These are phyloP conservation scores for Aporophyla lueneburgensis DNA, from an alignment of 2,888 invertebrate genomes.

Conservation along the genomic window DNA sequence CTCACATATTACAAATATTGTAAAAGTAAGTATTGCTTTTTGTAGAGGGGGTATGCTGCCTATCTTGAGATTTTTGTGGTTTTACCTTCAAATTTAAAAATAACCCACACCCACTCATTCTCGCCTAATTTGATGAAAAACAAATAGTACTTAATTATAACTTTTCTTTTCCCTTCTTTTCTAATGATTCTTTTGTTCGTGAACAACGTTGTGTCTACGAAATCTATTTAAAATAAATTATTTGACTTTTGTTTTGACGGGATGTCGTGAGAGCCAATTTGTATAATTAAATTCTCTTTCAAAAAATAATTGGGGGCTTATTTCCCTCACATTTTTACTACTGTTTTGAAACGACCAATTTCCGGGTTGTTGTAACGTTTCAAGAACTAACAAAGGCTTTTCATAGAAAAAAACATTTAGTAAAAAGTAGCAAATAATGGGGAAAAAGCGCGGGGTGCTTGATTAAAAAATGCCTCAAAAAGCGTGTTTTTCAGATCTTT, in stretches of 20 bases:
- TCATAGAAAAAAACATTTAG: too few species aligned
- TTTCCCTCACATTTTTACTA: background rate
- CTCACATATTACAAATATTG: too few species aligned
- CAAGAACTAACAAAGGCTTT: background rate
- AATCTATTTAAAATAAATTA: constrained; percentile 3
- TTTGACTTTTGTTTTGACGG: constrained; percentile 8
- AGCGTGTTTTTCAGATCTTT: too few species aligned
- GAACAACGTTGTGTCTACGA: background rate
- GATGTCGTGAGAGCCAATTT: constrained; percentile 9
- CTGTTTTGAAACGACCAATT: background rate
- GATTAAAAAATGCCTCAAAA: too few species aligned
- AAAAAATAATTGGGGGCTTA: constrained; percentile 7
- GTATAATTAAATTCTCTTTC: background rate
- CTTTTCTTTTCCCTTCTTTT: background rate
- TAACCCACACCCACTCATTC: too few species aligned
- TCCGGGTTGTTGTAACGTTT: constrained; percentile 10
- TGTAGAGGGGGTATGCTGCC: too few species aligned
- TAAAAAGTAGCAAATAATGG: too few species aligned
- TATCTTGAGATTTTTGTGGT: too few species aligned
- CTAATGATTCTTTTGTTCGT: background rate
- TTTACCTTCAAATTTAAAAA: too few species aligned
- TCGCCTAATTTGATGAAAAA: background rate
- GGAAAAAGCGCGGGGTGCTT: too few species aligned
- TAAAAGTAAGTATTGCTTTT: too few species aligned
- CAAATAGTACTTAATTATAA: background rate